Percentiles rank a stretch among this genome's conserved stretches.
These are phyloP conservation scores for Dromococcyx pavoninus DNA, from an alignment of 2,797 vertebrate species.

Conservation along the genomic window DNA sequence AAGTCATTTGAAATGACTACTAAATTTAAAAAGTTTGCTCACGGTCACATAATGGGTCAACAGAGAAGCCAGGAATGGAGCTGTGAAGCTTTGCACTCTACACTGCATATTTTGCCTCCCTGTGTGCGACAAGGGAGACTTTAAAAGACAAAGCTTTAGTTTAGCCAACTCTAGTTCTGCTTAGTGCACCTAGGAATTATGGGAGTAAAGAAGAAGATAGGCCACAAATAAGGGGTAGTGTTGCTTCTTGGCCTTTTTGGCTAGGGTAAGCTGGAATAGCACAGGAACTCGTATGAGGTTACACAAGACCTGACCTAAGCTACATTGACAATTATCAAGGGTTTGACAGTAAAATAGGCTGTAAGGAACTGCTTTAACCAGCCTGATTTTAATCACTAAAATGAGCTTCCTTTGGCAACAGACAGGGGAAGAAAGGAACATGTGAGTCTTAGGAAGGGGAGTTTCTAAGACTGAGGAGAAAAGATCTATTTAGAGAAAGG, in stretches of 20 bases:
- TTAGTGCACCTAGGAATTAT: background rate
- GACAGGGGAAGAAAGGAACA: background rate
- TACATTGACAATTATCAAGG: background rate
- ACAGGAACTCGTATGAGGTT: background rate
- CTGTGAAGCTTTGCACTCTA: background rate
- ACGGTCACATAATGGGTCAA: background rate
- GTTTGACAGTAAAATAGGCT: background rate
- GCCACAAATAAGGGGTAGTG: background rate
- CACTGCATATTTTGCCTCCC: background rate
- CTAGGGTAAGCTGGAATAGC: background rate
- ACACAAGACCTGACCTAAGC: background rate
- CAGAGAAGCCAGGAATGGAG: background rate
- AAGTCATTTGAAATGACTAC: background rate
- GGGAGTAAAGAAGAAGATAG: background rate
- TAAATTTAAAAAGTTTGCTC: background rate
- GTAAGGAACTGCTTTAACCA: background rate
- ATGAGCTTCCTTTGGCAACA: background rate
- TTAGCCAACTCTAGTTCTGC: background rate
- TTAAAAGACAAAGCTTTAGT: background rate
- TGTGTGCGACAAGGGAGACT: background rate
- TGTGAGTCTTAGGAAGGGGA: background rate
- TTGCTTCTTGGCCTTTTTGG: background rate
- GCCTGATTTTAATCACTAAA: background rate
- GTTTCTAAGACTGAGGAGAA: background rate
- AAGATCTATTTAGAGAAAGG: background rate